These are phyloP conservation scores for Ochlodes sylvanus DNA, from an alignment of 2,888 invertebrate species.

Conservation along the genomic window DNA sequence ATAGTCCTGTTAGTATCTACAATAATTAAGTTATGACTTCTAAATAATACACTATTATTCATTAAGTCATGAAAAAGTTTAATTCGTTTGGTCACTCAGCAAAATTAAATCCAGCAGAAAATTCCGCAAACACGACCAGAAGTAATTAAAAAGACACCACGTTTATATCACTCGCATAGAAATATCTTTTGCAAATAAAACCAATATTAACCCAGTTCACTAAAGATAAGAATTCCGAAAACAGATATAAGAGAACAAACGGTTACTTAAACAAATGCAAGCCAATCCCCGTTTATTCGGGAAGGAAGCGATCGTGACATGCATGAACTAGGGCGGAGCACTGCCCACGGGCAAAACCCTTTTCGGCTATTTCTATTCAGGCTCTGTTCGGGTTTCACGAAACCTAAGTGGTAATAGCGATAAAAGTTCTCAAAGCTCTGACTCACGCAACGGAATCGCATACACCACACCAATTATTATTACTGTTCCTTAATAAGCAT, in stretches of 20 bases:
- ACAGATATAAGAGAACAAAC: constrained; percentile 66
- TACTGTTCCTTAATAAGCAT: not conserved
- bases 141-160: constrained; percentile 26
- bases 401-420: constrained; percentile 73
- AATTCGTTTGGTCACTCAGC: not conserved
- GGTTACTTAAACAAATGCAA: constrained; percentile 64
- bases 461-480: not conserved
- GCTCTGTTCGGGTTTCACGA: constrained; percentile 52
- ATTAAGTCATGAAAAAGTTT: no score
- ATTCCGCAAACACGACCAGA: constrained; percentile 5
- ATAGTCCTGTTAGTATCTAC: no score
- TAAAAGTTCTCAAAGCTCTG: constrained; percentile 49
- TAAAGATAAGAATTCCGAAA: constrained; percentile 19
- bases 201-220: constrained; percentile 31
- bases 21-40: no score
- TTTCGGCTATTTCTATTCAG: constrained; percentile 73
- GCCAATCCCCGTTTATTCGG: constrained; percentile 58
- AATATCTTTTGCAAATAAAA: constrained; percentile 31
- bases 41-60: no score
- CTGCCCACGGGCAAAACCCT: constrained; percentile 50
- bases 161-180: constrained; percentile 25
- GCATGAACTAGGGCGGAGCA: constrained; percentile 56
- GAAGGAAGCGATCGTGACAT: constrained; percentile 60
- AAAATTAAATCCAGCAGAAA: constrained; percentile 8
- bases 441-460: not conserved